Evolutionary conservation across 2,888 invertebrate genomes (phyloP).

Genomic region (Allygus modestus): DNA sequence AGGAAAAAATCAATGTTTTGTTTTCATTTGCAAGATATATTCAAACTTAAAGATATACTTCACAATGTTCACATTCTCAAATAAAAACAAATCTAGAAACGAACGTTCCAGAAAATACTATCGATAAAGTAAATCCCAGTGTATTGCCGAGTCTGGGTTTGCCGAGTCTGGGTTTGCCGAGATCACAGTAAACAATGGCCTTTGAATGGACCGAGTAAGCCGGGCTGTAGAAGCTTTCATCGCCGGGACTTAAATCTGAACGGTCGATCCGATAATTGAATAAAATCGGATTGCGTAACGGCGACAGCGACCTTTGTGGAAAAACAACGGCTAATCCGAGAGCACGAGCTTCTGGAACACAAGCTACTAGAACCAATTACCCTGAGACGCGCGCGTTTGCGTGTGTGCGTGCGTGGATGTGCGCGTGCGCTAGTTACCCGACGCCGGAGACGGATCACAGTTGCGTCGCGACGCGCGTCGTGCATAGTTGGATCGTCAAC

Average conservation of each 20-base stretch:
- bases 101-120: too few species aligned
- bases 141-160: not conserved
- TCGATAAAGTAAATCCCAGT: too few species aligned
- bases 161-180: too few species aligned
- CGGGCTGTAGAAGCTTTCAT: too few species aligned
- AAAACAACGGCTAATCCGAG: constrained; percentile 32
- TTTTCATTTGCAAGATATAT: too few species aligned
- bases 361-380: constrained; percentile 35
- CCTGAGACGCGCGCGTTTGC: not conserved
- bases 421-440: not conserved
- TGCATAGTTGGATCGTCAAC: not conserved
- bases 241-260: too few species aligned
- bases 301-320: not conserved
- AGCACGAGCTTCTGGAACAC: not conserved
- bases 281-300: constrained; percentile 11
- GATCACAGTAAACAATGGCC: not conserved
- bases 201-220: not conserved
- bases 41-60: too few species aligned
- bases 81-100: too few species aligned
- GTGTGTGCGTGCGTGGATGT: constrained; percentile 1
- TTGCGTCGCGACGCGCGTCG: not conserved
- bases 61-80: too few species aligned
- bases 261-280: constrained; percentile 14
- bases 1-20: too few species aligned
- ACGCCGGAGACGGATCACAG: not conserved